These are phyloP conservation scores for Leptocoma aspasia DNA, from an alignment of 2,113 vertebrate species.

Conservation along the genomic window DNA sequence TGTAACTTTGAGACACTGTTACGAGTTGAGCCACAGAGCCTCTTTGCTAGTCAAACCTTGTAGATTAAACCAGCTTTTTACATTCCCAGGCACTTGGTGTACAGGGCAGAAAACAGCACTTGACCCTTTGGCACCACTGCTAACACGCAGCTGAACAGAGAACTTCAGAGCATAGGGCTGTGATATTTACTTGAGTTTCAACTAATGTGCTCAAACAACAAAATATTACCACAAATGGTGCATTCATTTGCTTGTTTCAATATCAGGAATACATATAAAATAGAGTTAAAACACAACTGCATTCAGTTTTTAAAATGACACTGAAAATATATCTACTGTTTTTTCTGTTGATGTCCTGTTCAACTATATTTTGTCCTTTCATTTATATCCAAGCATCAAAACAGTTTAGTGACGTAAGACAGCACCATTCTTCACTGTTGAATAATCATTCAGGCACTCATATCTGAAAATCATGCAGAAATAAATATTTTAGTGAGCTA, in stretches of 20 bases:
- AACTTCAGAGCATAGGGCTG: not conserved
- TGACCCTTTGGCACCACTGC: not conserved
- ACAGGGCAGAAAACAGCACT: not conserved
- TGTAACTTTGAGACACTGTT: not conserved
- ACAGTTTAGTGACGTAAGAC: not conserved
- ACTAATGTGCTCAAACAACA: not conserved
- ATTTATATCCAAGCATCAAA: not conserved
- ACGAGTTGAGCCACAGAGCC: not conserved
- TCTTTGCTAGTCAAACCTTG: not conserved
- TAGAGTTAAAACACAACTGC: not conserved
- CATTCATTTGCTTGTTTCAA: not conserved
- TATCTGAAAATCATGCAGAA: not conserved
- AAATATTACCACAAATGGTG: not conserved
- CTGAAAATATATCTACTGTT: not conserved
- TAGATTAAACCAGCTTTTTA: not conserved
- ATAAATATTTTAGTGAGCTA: not conserved
- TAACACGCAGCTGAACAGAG: not conserved
- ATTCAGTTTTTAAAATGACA: not conserved
- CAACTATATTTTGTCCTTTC: not conserved
- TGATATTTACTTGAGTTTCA: not conserved
- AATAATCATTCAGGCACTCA: not conserved
- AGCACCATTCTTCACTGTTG: not conserved
- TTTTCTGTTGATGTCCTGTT: not conserved
- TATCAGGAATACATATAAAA: not conserved
- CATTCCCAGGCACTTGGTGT: not conserved